Evolutionary conservation across 2,888 invertebrate species (phyloP).

Genomic region (Biston betularia): DNA sequence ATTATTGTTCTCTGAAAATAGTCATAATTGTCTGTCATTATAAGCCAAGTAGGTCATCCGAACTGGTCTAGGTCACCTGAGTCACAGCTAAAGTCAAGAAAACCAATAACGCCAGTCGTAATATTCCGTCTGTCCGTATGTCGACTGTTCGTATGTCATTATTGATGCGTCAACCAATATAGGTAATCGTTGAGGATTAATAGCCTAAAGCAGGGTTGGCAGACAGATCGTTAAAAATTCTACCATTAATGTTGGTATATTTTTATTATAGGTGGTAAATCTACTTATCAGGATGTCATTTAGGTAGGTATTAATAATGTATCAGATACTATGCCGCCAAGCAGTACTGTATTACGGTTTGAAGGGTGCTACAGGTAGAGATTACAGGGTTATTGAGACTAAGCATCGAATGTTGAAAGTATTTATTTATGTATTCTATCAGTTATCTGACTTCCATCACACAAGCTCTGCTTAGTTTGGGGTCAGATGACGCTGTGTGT

Average conservation of each 20-base stretch:
- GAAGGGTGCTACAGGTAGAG: too few relatives aligned
- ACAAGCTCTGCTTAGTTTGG: too few relatives aligned
- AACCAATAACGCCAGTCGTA: conserved; percentile 33
- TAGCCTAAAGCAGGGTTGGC: conserved; percentile 46
- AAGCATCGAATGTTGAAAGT: too few relatives aligned
- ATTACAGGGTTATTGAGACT: too few relatives aligned
- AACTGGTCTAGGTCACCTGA: conserved; percentile 39
- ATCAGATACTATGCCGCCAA: too few relatives aligned
- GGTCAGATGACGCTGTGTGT: too few relatives aligned
- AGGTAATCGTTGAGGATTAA: conserved; percentile 69
- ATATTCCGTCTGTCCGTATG: conserved; percentile 54
- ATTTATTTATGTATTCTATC: too few relatives aligned
- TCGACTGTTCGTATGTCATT: conserved; percentile 34
- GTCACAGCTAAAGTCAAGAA: conserved; percentile 34
- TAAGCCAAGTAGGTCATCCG: conserved; percentile 32
- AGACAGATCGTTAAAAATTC: not conserved
- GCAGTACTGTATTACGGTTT: too few relatives aligned
- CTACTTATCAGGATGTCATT: too few relatives aligned
- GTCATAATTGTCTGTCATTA: conserved; percentile 40
- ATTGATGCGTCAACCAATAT: conserved; percentile 60
- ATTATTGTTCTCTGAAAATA: conserved; percentile 30
- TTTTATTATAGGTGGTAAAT: not conserved
- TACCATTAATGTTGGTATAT: not conserved
- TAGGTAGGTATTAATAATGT: not conserved
- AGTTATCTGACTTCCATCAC: too few relatives aligned